Percentiles rank a stretch among this genome's conserved stretches.
phyloP scores from a whole-genome alignment of 1,140 invertebrate species.

The Dinothrombium tinctorium region DNA sequence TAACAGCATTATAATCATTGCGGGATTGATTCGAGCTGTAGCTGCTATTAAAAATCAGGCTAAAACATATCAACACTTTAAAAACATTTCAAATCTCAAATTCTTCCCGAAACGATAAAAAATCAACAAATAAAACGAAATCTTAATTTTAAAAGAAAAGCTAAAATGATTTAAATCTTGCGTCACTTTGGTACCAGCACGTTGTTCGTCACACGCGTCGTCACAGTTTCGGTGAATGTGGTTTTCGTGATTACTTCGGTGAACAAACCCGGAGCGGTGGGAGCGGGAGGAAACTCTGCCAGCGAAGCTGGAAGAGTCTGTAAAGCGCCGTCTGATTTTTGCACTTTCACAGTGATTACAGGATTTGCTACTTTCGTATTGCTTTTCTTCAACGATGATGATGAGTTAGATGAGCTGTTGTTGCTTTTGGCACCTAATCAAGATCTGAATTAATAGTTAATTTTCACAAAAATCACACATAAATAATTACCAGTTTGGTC shows the following conservation, averaged over 20 bases:
- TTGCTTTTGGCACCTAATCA: background rate
- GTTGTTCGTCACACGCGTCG: slow-evolving; percentile 75
- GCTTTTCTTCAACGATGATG: background rate
- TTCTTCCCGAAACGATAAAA: no score
- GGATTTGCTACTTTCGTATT: background rate
- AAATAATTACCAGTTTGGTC: slow-evolving; percentile 1
- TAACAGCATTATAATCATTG: no score
- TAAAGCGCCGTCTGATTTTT: background rate
- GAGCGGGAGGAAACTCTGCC: slow-evolving; percentile 47
- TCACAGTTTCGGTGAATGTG: slow-evolving; percentile 74
- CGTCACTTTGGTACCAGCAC: no score
- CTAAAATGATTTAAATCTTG: no score
- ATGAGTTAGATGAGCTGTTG: background rate
- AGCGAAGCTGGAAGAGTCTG: slow-evolving; percentile 12
- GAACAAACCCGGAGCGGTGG: slow-evolving; percentile 42
- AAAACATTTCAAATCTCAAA: no score
- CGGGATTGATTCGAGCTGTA: no score
- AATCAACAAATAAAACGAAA: no score
- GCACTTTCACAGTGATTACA: background rate
- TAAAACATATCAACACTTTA: no score
- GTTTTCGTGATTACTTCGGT: slow-evolving; percentile 81
- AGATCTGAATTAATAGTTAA: no score
- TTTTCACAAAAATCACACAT: no score
- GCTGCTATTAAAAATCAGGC: no score
- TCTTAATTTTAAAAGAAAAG: no score